Evolutionary conservation across 2,888 invertebrate genomes (phyloP).

Genomic region (Sisyra nigra): DNA sequence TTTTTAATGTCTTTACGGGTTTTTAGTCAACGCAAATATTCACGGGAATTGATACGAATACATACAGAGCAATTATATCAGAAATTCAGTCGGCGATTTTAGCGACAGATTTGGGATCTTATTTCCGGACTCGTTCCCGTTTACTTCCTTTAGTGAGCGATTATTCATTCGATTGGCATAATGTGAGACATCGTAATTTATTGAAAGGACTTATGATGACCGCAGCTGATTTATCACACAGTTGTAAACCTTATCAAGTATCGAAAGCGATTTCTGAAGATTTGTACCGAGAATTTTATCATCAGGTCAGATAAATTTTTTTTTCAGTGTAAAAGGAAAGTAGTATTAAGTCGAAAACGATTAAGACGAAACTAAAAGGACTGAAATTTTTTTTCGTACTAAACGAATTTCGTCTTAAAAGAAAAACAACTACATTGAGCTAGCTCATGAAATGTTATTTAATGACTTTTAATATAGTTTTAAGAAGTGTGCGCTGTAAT

Average conservation of each 20-base stretch:
- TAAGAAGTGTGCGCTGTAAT: too few relatives aligned
- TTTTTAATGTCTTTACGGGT: background rate
- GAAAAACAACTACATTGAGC: too few relatives aligned
- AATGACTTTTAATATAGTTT: too few relatives aligned
- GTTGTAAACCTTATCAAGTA: conserved; percentile 39
- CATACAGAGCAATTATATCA: conserved; percentile 27
- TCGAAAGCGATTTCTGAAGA: conserved; percentile 34
- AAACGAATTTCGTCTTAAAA: too few relatives aligned
- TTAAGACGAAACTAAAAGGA: background rate
- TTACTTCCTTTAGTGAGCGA: conserved; percentile 34
- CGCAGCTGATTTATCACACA: conserved; percentile 40
- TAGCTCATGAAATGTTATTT: too few relatives aligned
- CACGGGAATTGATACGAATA: conserved; percentile 16
- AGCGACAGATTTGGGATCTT: conserved; percentile 39
- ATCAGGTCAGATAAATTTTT: too few relatives aligned
- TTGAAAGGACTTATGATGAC: conserved; percentile 42
- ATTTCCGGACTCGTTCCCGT: conserved; percentile 36
- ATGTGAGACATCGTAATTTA: conserved; percentile 31
- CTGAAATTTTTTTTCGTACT: background rate
- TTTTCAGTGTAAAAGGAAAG: background rate
- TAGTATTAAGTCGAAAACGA: background rate
- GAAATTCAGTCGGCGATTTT: conserved; percentile 40
- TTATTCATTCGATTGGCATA: conserved; percentile 31
- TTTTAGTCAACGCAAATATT: background rate
- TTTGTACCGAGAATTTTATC: conserved; percentile 38